A percentile compares a stretch with the other conserved stretches of the same genome.
phyloP scores from a whole-genome alignment of 2,113 vertebrate species.

The Paradoxurus hermaphroditus region DNA sequence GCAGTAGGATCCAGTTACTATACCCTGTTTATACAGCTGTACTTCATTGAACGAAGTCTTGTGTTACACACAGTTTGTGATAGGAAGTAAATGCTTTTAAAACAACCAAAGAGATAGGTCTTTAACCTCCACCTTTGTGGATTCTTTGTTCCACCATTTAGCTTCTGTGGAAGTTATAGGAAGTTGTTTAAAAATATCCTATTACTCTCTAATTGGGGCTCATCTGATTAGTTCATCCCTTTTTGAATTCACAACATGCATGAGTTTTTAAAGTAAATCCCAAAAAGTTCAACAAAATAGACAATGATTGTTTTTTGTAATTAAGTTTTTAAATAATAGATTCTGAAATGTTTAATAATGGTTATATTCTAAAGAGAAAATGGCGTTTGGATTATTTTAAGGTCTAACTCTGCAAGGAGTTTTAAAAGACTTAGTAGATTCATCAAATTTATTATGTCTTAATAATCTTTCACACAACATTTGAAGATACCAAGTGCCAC shows the following conservation, averaged over 20 bases:
- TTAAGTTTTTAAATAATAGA: neutral
- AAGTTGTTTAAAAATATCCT: conserved; percentile 69
- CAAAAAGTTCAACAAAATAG: neutral
- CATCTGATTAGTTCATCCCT: conserved; percentile 69
- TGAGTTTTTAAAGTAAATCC: conserved; percentile 20
- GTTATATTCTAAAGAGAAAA: neutral
- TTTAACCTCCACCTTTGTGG: conserved; percentile 84
- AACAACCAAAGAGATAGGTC: conserved; percentile 83
- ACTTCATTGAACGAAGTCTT: conserved; percentile 82
- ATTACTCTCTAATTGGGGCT: conserved; percentile 60
- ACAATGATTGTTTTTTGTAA: neutral
- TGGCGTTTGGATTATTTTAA: neutral
- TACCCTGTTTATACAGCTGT: conserved; percentile 93
- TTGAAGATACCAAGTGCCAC: neutral
- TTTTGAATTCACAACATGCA: conserved; percentile 56
- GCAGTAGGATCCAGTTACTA: conserved; percentile 80
- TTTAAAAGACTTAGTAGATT: neutral
- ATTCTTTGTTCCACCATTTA: conserved; percentile 79
- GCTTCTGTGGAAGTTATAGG: conserved; percentile 78
- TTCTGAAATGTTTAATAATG: neutral
- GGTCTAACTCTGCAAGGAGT: neutral
- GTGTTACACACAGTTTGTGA: conserved; percentile 86
- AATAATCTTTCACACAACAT: neutral
- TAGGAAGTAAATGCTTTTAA: conserved; percentile 89
- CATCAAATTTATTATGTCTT: neutral